Evolutionary conservation across 2,113 vertebrate species (phyloP).

Genomic region (Halichoeres trimaculatus): DNA sequence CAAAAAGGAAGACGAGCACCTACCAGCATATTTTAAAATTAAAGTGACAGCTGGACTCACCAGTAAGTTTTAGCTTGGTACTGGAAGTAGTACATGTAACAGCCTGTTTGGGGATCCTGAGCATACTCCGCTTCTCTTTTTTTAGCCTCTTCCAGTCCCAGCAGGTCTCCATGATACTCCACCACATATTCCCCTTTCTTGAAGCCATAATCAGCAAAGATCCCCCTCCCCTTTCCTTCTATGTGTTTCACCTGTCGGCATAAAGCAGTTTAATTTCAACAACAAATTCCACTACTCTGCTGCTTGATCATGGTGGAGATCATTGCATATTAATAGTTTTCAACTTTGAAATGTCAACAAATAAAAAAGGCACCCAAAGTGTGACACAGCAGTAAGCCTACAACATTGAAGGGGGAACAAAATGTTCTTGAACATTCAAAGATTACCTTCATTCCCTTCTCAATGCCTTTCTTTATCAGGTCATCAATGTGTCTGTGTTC

Average conservation of each 20-base stretch:
- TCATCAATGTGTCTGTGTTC: conserved; percentile 90
- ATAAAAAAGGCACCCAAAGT: too few relatives aligned
- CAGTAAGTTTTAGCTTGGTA: conserved; percentile 94
- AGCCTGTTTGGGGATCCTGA: conserved; percentile 91
- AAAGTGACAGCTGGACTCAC: conserved; percentile 77
- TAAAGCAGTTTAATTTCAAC: too few relatives aligned
- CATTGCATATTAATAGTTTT: too few relatives aligned
- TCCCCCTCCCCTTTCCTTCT: conserved; percentile 92
- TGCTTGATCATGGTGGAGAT: too few relatives aligned
- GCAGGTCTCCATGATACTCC: conserved; percentile 81
- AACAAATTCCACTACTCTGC: too few relatives aligned
- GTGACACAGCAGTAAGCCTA: too few relatives aligned
- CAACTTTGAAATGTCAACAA: too few relatives aligned
- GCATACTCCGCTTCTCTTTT: conserved; percentile 89
- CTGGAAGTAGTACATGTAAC: conserved; percentile 99
- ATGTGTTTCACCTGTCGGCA: conserved; percentile 88
- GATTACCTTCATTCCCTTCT: conserved; percentile 93
- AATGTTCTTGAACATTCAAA: not conserved
- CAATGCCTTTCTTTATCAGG: conserved; percentile 88
- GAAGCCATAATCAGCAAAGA: conserved; percentile 74
- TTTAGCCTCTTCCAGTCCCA: conserved; percentile 88
- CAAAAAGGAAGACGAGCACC: too few relatives aligned
- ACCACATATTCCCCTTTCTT: conserved; percentile 80
- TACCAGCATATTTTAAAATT: too few relatives aligned
- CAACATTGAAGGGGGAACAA: too few relatives aligned